Evolutionary conservation across 2,888 invertebrate genomes (phyloP).

Genomic region (Drosophila formosana): DNA sequence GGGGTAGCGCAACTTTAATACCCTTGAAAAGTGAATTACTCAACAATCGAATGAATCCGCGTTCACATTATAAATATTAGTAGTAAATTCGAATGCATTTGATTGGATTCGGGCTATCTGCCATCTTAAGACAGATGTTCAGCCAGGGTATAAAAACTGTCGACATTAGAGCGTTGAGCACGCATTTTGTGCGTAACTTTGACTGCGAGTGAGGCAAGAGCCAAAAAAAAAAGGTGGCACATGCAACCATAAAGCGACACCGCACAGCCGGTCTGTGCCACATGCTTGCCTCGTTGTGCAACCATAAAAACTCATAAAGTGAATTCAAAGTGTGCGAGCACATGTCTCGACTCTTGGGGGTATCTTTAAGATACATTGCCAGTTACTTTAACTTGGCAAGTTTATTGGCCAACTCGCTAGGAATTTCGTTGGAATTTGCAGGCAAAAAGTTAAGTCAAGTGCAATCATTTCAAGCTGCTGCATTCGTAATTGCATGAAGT

Average conservation of each 20-base stretch:
- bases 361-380: constrained; percentile 57
- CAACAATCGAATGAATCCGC: not conserved
- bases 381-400: constrained; percentile 45
- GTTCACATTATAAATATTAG: not conserved
- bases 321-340: constrained; percentile 34
- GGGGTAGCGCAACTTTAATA: constrained; percentile 1
- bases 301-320: constrained; percentile 67
- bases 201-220: not conserved
- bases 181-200: constrained; percentile 47
- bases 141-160: constrained; percentile 19
- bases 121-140: constrained; percentile 8
- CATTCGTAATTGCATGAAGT: constrained; percentile 60
- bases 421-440: constrained; percentile 11
- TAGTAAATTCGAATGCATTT: constrained; percentile 1
- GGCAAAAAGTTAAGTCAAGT: constrained; percentile 55
- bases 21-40: constrained; percentile 10
- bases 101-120: constrained; percentile 1
- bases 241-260: constrained; percentile 62
- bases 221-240: constrained; percentile 43
- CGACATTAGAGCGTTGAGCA: constrained; percentile 44
- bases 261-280: constrained; percentile 40
- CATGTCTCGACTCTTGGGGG: constrained; percentile 9
- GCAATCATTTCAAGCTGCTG: constrained; percentile 74
- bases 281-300: constrained; percentile 33
- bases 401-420: constrained; percentile 52